Evolutionary conservation across 2,797 vertebrate genomes (phyloP), one percentile per base, ranked within the genome.

Genomic region (Halcyon leucocephala): DNA sequence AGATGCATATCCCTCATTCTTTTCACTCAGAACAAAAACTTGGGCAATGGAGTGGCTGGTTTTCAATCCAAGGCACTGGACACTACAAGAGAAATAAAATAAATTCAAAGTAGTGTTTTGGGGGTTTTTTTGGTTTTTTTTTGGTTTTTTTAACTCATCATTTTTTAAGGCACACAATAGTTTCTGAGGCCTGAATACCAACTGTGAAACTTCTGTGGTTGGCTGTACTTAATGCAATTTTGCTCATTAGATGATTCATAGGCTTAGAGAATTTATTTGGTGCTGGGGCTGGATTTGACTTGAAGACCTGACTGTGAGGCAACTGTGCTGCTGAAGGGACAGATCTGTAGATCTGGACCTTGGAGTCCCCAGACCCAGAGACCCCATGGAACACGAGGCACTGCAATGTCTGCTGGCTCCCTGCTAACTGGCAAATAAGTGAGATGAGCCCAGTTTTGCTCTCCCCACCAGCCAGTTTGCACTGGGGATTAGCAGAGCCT

Each of bases 61-160:
- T 64, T 71, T 65, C 18, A 48, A 41, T 3, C 16, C 29, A 35
- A 82, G n/a, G 11, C 4, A 33, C 20, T 29, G 12, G 12, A 49
- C 81, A 54, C 22, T 71, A n/a, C 31, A 54, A 41, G 22, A 12
- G 3, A 29, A 85, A 82, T 37, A 55, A 62, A 91, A 67, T n/a
- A 24, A 21, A 31, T 55, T 90, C 6, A 17, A 67, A 71, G 20
- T 26, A 1, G 19, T 26, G 37, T 37, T 37, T 37, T 37, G 37
- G 37, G 20, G 0, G 4, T 12, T 31, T 64, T 28, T 35, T 6
- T 42, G 16, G 16, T 29, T 61, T 73, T 61, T 73, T 28, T 52
- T 52, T 29, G 46, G 37, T 10, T 46, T 6, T 44, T 8, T 18
- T 0, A 72, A 22, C 4, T 52, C 22, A 4, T 20, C 0, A 2